phyloP scores from a whole-genome alignment of 1,140 invertebrate genomes.

The Aphis gossypii region DNA sequence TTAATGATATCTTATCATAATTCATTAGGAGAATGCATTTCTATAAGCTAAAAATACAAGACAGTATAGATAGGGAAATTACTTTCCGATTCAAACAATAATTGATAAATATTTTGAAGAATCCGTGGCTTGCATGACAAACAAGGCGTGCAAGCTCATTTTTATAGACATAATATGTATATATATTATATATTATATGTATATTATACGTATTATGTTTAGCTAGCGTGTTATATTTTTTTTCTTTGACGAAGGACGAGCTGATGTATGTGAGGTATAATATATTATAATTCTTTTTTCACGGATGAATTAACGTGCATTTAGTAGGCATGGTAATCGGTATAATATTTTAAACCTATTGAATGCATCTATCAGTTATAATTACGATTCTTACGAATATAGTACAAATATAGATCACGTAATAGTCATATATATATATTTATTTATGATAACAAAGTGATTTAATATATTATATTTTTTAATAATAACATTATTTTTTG shows the following conservation, averaged over 20 bases:
- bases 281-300: conserved; percentile 3
- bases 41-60: neutral
- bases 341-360: neutral
- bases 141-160: neutral
- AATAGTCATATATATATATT: neutral
- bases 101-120: neutral
- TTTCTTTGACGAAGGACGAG: neutral
- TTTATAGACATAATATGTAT: neutral
- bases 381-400: neutral
- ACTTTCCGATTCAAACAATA: neutral
- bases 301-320: conserved; percentile 5
- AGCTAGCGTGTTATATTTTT: neutral
- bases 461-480: neutral
- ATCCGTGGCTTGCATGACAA: neutral
- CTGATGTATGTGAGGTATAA: neutral
- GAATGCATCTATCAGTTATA: neutral
- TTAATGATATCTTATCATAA: too few relatives aligned
- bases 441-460: neutral
- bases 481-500: neutral
- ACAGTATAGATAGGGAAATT: neutral
- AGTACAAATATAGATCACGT: neutral
- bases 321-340: neutral
- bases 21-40: too few relatives aligned
- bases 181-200: too few relatives aligned
- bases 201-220: neutral